These are phyloP conservation scores for Corythaeola cristata DNA, from an alignment of 2,113 vertebrate species.

Conservation along the genomic window DNA sequence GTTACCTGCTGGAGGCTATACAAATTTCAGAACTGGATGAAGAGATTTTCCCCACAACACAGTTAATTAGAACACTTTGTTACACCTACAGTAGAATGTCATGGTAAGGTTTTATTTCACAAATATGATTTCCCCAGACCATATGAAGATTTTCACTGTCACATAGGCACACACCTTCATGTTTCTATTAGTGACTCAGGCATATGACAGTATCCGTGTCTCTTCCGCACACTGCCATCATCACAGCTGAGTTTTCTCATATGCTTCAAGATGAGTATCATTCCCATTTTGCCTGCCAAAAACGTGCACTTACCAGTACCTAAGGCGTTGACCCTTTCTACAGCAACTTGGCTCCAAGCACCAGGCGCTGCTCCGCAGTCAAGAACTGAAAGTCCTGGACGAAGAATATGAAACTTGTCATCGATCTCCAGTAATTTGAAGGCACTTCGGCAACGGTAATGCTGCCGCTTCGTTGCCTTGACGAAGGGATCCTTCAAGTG, in stretches of 20 bases:
- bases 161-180: fast-evolving
- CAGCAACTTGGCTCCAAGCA: constrained; percentile 94
- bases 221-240: background rate
- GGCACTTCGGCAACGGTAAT: constrained; percentile 91
- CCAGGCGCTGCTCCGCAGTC: constrained; percentile 94
- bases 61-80: background rate
- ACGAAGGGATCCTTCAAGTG: constrained; percentile 90
- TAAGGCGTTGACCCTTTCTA: constrained; percentile 85
- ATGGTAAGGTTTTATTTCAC: background rate
- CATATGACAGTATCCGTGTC: background rate
- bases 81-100: background rate
- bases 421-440: constrained; percentile 93
- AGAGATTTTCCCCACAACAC: background rate
- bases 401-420: constrained; percentile 78
- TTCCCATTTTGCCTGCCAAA: background rate
- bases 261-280: background rate
- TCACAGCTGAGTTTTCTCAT: background rate
- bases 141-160: background rate
- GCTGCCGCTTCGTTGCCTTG: constrained; percentile 78
- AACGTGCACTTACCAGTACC: constrained; percentile 76
- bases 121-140: background rate
- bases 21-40: background rate
- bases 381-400: constrained; percentile 82
- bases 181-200: background rate
- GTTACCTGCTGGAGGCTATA: background rate